Conservation (phyloP, 2,797 vertebrate genomes). For the Brachymystax lenok region DNA sequence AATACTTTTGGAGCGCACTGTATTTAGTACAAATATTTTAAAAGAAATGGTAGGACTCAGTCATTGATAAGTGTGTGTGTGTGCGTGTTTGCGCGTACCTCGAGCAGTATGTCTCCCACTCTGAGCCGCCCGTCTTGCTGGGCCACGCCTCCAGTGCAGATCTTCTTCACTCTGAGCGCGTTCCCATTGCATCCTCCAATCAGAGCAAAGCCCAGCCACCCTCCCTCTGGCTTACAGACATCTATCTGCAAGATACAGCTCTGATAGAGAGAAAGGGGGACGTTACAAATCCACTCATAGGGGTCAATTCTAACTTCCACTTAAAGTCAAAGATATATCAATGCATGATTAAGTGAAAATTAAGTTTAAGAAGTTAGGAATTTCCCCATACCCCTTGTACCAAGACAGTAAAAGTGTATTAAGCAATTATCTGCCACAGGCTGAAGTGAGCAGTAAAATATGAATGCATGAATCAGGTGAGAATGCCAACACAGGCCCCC, state of each 20-base stretch:
- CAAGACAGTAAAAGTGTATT: too few relatives aligned
- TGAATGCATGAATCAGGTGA: conserved; percentile 34
- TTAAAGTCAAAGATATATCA: neutral
- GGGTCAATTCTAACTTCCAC: neutral
- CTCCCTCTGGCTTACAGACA: conserved; percentile 81
- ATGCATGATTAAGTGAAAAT: neutral
- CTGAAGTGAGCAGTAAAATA: conserved; percentile 27
- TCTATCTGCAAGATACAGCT: conserved; percentile 84
- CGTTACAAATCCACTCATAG: neutral
- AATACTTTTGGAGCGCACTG: neutral
- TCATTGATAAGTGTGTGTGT: neutral
- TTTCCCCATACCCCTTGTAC: neutral
- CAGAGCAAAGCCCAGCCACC: conserved; percentile 83
- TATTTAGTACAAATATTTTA: neutral
- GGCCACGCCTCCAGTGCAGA: conserved; percentile 81
- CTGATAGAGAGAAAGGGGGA: conserved; percentile 48
- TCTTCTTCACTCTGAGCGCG: conserved; percentile 82
- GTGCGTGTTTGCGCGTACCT: conserved; percentile 68
- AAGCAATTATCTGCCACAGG: neutral
- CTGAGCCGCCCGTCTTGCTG: conserved; percentile 80
- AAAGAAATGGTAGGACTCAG: conserved; percentile 1
- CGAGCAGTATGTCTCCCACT: conserved; percentile 84
- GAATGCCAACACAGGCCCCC: conserved; percentile 35
- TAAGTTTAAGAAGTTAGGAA: neutral
- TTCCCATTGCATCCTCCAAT: conserved; percentile 81